Conservation (phyloP, 2,113 vertebrate genomes). For the Mesembrinibis cayennensis region DNA sequence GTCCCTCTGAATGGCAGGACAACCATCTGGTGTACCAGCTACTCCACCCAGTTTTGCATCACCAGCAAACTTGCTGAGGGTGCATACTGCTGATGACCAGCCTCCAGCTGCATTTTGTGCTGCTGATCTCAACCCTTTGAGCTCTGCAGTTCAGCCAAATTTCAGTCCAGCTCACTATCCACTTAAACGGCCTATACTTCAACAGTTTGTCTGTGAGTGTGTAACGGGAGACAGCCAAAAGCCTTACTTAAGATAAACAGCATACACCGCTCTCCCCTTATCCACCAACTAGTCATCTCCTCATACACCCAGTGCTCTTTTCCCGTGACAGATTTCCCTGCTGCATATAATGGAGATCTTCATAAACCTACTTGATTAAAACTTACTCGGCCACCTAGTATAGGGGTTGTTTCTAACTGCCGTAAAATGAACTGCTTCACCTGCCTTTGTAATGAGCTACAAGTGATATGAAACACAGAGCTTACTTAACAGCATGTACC, state of each 20-base stretch:
- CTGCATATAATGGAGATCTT: not conserved
- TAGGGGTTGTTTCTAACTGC: not conserved
- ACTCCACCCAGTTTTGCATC: not conserved
- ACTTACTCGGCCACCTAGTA: not conserved
- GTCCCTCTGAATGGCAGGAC: not conserved
- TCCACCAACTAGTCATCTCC: not conserved
- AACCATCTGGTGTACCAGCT: not conserved
- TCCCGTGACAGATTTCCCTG: not conserved
- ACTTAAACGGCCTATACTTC: not conserved
- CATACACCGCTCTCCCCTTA: not conserved
- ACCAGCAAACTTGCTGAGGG: not conserved
- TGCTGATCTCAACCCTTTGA: not conserved
- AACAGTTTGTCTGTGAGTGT: not conserved
- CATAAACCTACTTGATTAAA: not conserved
- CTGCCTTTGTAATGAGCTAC: not conserved
- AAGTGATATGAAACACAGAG: not conserved
- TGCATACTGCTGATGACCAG: accelerated
- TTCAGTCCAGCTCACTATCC: not conserved
- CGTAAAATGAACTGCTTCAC: not conserved
- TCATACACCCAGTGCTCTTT: not conserved
- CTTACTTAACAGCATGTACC: not conserved
- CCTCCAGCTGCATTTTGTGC: not conserved
- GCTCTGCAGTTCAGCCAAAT: not conserved
- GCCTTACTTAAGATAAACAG: not conserved
- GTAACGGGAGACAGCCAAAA: not conserved